Base-by-base conservation (phyloP, 2,888 invertebrate genomes). In the Alloscopus bannaensis region DNA sequence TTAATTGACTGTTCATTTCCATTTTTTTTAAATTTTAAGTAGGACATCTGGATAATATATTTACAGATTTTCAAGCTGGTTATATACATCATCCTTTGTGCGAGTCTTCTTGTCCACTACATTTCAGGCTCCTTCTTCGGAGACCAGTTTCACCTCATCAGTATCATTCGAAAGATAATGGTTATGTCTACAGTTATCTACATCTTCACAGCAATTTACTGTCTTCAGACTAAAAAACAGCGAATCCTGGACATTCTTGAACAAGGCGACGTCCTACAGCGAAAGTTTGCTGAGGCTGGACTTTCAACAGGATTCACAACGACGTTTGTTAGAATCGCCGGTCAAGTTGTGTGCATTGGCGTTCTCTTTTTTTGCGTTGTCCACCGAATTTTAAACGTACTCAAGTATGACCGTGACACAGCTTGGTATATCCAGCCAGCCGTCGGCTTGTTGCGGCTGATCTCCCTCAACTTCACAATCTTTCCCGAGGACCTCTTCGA, bases 61-160 rank as follows among this genome's bases (percentile, higher is more conserved):
- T 31, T 68, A 20, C 20, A 55, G 68, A 55, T 11, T 13, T 47
- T 45, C 36, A 71, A 62, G n/a, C 4, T 6, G 3, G 26, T 52
- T 89, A 11, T 87, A 90, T 75, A 88, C 88, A 84, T 88, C 87
- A 57, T 87, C 88, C 50, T 88, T 90, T 22, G 88, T 89, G 80
- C 81, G 88, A 4, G 84, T 86, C 71, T 86, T 87, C 29, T 86
- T 86, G 22, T 87, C 88, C 18, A 88, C 89, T 26, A 52, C 18
- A 22, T 72, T 2, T 40, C 24, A 20, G 72, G 72, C 0, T 29
- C 26, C 3, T 28, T 55, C 2, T n/a, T 50, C 1, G 72, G 64
- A 0, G 72, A 72, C 42, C 13, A 24, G 13, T 72, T 55, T 28
- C 22, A 64, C 16, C 72, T 72, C 28, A 55, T 72, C 16, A 59